Base-by-base conservation (phyloP, 1,140 invertebrate genomes). In the Platyura marginata region DNA sequence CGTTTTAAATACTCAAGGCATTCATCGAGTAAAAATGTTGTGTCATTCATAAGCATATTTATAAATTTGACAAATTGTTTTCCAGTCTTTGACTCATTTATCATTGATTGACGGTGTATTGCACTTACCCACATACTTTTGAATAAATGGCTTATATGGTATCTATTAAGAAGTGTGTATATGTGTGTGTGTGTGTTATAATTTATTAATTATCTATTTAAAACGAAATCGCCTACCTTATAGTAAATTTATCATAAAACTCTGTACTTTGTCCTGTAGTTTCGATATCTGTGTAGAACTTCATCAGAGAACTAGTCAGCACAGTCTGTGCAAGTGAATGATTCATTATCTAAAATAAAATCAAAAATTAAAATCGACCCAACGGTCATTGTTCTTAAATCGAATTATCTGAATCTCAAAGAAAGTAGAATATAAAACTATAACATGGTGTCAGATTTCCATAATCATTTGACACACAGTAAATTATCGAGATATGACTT, bases 31-130 rank as follows among this genome's bases (percentile, higher is more conserved):
- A 98, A 68, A 63, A 95, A 98, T 23, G 93, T 98, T 8, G 92
- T 96, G 58, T 98, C 94, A 58, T 98, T 98, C 87, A 98, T 98
- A 36, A 98, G 64, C 91, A 98, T 97, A 61, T 98, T 98, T 21
- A 97, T 79, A 59, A 98, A 98, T 50, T 93, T 90, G 3, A 96
- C 88, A 65, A 98, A 98, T 60, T 96, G 86, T 48, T 87, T 87
- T 9, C 86, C 86, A 41, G 77, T 79, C 48, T 77, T 75, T 19
- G 81, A 85, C 57, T 88, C 84, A 49, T 79, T 78, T 32, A 87
- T 71, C n/a, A 88, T 75, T 3, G 81, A 75, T 51, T 77, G 64
- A 34, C 72, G 65, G 48, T 72, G 69, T 40, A 71, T 67, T 13
- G 68, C 69, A 47, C 76, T 75, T 21, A 81, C 76, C 81, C 80